Percentiles rank a stretch among this genome's conserved stretches.
Conservation (phyloP, 2,888 invertebrate species). For the Amphipoea oculea region DNA sequence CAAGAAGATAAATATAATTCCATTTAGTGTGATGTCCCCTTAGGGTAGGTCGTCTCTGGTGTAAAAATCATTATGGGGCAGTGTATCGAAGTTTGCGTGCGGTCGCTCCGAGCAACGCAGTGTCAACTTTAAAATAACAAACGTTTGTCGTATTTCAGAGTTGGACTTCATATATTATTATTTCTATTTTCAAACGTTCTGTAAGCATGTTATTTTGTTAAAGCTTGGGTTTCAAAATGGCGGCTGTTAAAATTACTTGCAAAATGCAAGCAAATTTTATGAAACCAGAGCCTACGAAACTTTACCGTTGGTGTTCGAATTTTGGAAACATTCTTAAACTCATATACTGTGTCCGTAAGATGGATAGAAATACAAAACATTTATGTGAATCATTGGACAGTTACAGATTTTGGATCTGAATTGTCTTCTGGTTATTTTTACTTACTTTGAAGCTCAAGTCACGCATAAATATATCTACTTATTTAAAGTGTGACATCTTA, state of each 20-base stretch:
- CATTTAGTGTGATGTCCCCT: conserved; percentile 37
- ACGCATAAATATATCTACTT: conserved; percentile 5
- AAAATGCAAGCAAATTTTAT: not conserved
- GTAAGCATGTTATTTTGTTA: not conserved
- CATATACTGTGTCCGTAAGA: not conserved
- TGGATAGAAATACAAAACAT: conserved; percentile 4
- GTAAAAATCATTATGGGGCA: conserved; percentile 28
- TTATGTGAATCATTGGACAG: not conserved
- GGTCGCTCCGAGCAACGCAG: conserved; percentile 67
- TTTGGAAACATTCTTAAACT: conserved; percentile 10
- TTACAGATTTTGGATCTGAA: not conserved
- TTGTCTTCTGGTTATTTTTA: conserved; percentile 24
- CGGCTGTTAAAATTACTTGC: not conserved
- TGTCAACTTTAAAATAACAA: conserved; percentile 64
- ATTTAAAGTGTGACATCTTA: conserved; percentile 28
- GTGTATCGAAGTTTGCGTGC: conserved; percentile 59
- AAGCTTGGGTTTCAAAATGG: conserved; percentile 2
- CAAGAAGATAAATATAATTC: conserved; percentile 27
- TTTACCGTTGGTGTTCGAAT: not conserved
- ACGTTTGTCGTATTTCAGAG: conserved; percentile 43
- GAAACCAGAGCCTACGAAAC: not conserved
- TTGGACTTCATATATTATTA: not conserved
- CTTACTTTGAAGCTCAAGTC: conserved; percentile 27
- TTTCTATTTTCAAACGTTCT: conserved; percentile 3
- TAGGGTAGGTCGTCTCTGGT: conserved; percentile 58